Conservation (phyloP, 2,797 vertebrate genomes). For the Eutrigla gurnardus region DNA sequence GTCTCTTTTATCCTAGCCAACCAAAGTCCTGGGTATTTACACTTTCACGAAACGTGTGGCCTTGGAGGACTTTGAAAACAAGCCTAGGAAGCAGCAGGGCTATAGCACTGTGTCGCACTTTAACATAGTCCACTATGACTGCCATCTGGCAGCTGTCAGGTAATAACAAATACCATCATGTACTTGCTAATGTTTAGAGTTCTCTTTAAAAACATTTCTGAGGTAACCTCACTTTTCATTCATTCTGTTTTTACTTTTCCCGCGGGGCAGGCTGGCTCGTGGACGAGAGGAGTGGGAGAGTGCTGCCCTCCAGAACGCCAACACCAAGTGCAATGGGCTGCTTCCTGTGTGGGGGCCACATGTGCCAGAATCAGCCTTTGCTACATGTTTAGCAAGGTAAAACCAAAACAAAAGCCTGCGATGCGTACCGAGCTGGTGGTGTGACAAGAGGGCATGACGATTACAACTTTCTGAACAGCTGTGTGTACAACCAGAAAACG, state of each 20-base stretch:
- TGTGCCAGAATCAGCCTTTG: conserved; percentile 97
- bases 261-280: conserved; percentile 88
- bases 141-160: conserved; percentile 98
- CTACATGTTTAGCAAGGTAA: conserved; percentile 97
- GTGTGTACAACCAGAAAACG: too few relatives aligned
- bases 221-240: neutral
- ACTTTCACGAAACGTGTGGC: conserved; percentile 97
- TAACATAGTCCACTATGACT: conserved; percentile 99
- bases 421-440: too few relatives aligned
- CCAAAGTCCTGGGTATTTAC: conserved; percentile 98
- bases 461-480: too few relatives aligned
- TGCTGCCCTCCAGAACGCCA: conserved; percentile 97
- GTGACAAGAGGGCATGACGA: too few relatives aligned
- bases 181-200: neutral
- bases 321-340: conserved; percentile 99
- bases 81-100: conserved; percentile 97
- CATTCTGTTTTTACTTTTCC: neutral
- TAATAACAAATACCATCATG: conserved; percentile 58
- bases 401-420: too few relatives aligned
- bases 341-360: conserved; percentile 99
- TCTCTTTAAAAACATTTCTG: too few relatives aligned
- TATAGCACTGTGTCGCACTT: conserved; percentile 99
- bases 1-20: conserved; percentile 86
- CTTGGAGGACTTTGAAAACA: conserved; percentile 97
- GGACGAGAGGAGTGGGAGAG: conserved; percentile 99